Evolutionary conservation across 1,140 invertebrate genomes (phyloP), one percentile per base, ranked within the genome.

Genomic region (Drosophila arizonae): DNA sequence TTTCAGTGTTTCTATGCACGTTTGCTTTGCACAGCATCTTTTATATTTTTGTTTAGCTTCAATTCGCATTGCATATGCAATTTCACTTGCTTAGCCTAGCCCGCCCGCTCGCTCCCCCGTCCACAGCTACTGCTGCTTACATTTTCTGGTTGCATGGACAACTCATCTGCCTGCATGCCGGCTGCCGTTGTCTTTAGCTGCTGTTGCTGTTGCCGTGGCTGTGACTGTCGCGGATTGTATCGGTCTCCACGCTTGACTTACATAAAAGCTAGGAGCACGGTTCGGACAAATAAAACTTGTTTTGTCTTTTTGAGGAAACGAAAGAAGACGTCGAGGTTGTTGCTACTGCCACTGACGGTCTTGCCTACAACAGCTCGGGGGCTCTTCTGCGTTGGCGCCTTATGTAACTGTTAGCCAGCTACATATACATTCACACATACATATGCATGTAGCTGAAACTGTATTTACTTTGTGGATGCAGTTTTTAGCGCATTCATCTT

Each of bases 241-340:
- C 65, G 39, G 78, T 71, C 76, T 78, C 64, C 71, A 77, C 72
- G 79, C 58, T 79, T 87, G 84, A 84, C 84, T 87, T 87, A 87
- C 84, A 87, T 87, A 87, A 87, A 39, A 87, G 82, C 82, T 71
- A 69, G 82, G 82, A 86, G 76, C 76, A 74, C 68, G 60, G 56
- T 65, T 57, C 54, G 75, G 77, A 72, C 81, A 84, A 61, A 69
- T 54, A 76, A 79, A 87, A 87, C 84, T 81, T 41, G 79, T 88
- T 87, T 84, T 74, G 63, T 69, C 76, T 63, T 76, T 74, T 79
- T 66, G 76, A 87, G 84, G 84, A 87, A 87, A 82, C 82, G 76
- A 82, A 70, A 82, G 84, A 87, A 68, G 74, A 73, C 64, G 54
- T 60, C 64, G 72, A 64, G 73, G 69, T 81, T 80, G 71, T 74